Percentiles rank a stretch among this genome's conserved stretches.
Conservation (phyloP, 2,113 vertebrate species). For the Brachionichthys hirsutus region DNA sequence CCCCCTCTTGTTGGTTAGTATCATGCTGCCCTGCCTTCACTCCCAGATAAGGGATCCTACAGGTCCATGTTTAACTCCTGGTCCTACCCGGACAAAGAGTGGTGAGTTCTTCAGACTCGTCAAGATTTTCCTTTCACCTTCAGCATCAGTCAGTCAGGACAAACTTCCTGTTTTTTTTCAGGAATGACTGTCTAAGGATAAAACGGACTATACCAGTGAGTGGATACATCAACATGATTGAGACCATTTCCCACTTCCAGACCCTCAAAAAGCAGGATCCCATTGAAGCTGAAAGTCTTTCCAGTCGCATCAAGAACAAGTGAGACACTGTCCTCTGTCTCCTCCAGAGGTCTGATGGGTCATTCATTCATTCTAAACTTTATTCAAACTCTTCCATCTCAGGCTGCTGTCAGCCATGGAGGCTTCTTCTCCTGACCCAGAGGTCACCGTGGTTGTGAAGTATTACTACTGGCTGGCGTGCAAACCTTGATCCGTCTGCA, state of each 20-base stretch:
- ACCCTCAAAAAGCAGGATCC: slow-evolving; percentile 59
- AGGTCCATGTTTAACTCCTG: slow-evolving; percentile 73
- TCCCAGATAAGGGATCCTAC: slow-evolving; percentile 21
- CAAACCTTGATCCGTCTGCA: slow-evolving; percentile 41
- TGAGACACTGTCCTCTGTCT: slow-evolving; percentile 45
- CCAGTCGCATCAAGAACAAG: slow-evolving; percentile 69
- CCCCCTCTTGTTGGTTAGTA: slow-evolving; percentile 45
- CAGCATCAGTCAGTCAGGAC: no score
- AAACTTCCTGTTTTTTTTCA: slow-evolving; percentile 11
- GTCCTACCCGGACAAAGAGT: slow-evolving; percentile 77
- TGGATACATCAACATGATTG: slow-evolving; percentile 69
- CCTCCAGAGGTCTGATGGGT: no score
- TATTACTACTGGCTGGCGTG: slow-evolving; percentile 63
- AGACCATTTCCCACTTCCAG: slow-evolving; percentile 74
- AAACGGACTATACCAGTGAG: slow-evolving; percentile 41
- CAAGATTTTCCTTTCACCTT: slow-evolving; percentile 36
- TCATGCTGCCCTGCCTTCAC: slow-evolving; percentile 37
- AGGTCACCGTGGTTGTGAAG: slow-evolving; percentile 52
- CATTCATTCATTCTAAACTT: not conserved
- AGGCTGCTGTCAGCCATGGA: slow-evolving; percentile 64
- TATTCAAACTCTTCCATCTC: not conserved
- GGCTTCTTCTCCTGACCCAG: slow-evolving; percentile 46
- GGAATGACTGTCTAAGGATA: slow-evolving; percentile 37
- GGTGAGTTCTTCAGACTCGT: slow-evolving; percentile 67
- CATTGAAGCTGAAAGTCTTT: slow-evolving; percentile 64